A percentile compares a stretch with the other conserved stretches of the same genome.
Conservation (phyloP, 1,140 invertebrate species). For the Grapholita molesta region DNA sequence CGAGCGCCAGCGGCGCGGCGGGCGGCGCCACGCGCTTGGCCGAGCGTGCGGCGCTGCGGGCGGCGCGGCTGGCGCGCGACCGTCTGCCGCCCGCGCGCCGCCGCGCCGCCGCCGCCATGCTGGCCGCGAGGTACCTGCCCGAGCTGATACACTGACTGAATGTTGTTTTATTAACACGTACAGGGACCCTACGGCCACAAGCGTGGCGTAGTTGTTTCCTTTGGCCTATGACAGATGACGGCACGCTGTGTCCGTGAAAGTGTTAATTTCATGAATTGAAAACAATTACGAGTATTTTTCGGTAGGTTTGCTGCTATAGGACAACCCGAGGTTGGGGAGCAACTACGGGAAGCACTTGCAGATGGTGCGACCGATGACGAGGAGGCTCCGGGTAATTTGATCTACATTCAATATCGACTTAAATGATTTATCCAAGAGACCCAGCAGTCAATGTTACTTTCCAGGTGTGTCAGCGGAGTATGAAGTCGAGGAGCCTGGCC, state of each 20-base stretch:
- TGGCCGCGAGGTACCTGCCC: slow-evolving; percentile 47
- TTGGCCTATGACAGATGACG: too few relatives aligned
- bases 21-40: slow-evolving; percentile 52
- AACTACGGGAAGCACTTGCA: slow-evolving; percentile 53
- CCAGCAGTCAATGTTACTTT: not conserved
- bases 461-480: slow-evolving; percentile 40
- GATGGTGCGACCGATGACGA: slow-evolving; percentile 45
- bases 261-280: too few relatives aligned
- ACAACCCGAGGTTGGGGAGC: slow-evolving; percentile 64
- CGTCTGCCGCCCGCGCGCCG: slow-evolving; percentile 45
- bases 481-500: slow-evolving; percentile 18
- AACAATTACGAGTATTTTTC: too few relatives aligned
- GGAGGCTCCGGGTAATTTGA: slow-evolving; percentile 37
- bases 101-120: slow-evolving; percentile 45
- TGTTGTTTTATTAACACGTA: too few relatives aligned
- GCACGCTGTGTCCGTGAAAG: too few relatives aligned
- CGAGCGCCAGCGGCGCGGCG: slow-evolving; percentile 54
- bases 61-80: slow-evolving; percentile 64
- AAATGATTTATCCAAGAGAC: not conserved
- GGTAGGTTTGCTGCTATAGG: slow-evolving; percentile 61
- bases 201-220: too few relatives aligned
- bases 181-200: too few relatives aligned
- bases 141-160: not conserved
- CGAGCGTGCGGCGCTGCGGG: slow-evolving; percentile 65
- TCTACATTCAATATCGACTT: not conserved